Evolutionary conservation across 2,888 invertebrate genomes (phyloP).

Genomic region (Endomychus coccineus): DNA sequence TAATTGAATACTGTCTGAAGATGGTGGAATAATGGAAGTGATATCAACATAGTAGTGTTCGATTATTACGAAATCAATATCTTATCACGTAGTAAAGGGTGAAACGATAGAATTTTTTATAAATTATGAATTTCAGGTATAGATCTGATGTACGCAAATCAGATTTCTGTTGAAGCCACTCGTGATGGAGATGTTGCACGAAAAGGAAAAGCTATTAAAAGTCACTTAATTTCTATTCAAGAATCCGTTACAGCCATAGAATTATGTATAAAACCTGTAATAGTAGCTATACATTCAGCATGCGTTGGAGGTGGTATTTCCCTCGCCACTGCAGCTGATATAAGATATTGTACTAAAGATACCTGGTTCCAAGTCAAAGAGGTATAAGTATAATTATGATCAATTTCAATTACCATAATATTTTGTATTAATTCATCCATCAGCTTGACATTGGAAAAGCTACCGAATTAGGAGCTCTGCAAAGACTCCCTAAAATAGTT

Average conservation of each 20-base stretch:
- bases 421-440: neutral
- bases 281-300: constrained; percentile 76
- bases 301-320: constrained; percentile 92
- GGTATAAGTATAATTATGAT: constrained; percentile 35
- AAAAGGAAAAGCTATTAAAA: constrained; percentile 59
- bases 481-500: constrained; percentile 86
- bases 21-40: too few relatives aligned
- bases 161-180: constrained; percentile 49
- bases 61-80: too few relatives aligned
- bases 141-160: constrained; percentile 60
- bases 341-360: constrained; percentile 79
- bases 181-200: constrained; percentile 70
- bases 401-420: neutral
- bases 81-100: too few relatives aligned
- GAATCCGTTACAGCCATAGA: constrained; percentile 73
- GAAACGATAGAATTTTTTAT: too few relatives aligned
- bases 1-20: too few relatives aligned
- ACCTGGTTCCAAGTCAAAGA: constrained; percentile 91
- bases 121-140: constrained; percentile 54
- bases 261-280: constrained; percentile 84
- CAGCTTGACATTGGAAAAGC: constrained; percentile 74
- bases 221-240: constrained; percentile 63
- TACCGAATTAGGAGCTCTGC: constrained; percentile 91
- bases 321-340: constrained; percentile 81
- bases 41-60: too few relatives aligned